Evolutionary conservation across 1,140 invertebrate genomes (phyloP).

Genomic region (Steinernema feltiae): DNA sequence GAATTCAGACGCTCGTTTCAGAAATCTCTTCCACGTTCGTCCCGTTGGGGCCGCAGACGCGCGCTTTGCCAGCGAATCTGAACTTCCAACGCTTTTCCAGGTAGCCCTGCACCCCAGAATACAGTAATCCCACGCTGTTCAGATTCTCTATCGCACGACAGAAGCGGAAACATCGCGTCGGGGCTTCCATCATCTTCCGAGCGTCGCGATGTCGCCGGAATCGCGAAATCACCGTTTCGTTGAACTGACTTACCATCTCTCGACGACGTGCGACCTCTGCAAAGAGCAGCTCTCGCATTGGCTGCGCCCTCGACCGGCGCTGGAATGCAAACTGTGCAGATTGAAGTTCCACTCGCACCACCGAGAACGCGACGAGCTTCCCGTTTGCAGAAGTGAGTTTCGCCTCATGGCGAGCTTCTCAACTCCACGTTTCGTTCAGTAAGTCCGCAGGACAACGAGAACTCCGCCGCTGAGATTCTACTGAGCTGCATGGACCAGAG

Average conservation of each 20-base stretch:
- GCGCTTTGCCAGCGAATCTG: constrained; percentile 91
- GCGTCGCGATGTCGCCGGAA: constrained; percentile 57
- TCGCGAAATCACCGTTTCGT: constrained; percentile 81
- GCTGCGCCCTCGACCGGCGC: constrained; percentile 86
- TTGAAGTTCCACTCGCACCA: constrained; percentile 36
- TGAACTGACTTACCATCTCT: constrained; percentile 92
- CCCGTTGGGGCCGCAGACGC: constrained; percentile 97
- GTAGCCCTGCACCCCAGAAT: constrained; percentile 58
- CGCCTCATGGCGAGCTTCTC: background rate
- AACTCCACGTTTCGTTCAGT: background rate
- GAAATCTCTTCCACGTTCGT: constrained; percentile 95
- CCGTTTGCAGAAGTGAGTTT: constrained; percentile 30
- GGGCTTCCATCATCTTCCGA: background rate
- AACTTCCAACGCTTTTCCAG: constrained; percentile 84
- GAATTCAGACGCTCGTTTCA: constrained; percentile 54
- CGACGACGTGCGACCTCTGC: constrained; percentile 93
- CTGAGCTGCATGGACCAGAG: background rate
- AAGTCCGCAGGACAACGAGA: background rate
- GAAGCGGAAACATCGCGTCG: background rate
- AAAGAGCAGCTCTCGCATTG: constrained; percentile 92
- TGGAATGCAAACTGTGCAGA: constrained; percentile 72
- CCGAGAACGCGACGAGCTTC: background rate
- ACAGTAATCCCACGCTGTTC: background rate
- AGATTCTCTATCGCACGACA: background rate
- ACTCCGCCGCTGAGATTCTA: background rate